Evolutionary conservation across 2,888 invertebrate genomes (phyloP), one percentile per base, ranked within the genome.

Genomic region (Tanypteryx hageni): DNA sequence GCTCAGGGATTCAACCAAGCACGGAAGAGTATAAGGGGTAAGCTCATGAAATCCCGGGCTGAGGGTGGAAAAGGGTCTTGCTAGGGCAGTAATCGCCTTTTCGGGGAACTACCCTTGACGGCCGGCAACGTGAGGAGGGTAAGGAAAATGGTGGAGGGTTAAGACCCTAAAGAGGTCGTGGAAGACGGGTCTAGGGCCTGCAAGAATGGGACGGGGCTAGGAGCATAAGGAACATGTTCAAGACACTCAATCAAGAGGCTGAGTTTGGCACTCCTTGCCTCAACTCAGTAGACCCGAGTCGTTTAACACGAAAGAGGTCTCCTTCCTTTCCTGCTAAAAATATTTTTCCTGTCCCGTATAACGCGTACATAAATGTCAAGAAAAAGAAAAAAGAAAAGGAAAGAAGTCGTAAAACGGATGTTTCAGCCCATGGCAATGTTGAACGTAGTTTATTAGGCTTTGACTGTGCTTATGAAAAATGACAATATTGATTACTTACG

Each of bases 141-240:
- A 68, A 68, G 68, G 68, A 64, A 64, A 64, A n/a, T 64, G 64
- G 64, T 16, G n/a, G 76, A 11, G 76, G 27, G 76, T 76, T 76
- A 76, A 76, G 76, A 76, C 22, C 22, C 76, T 76, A 76, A 27
- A 76, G 76, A 22, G 27, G 22, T 44, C 5, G 44, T 44, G 44
- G 44, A 44, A 44, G 1, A 44, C 44, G 44, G 44, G 44, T 44
- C 44, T 44, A 44, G 5, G 44, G 44, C 44, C 44, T 44, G 44
- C 44, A 22, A 4, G 68, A 22, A n/a, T 2, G 68, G 22, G 76
- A 76, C 27, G 76, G 27, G 27, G 22, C 10, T 11, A 22, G 76
- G 76, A 76, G 76, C 76, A 76, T 76, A 76, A 76, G 76, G 76
- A 76, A 76, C 76, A 76, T 76, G 76, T 76, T 76, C 76, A n/a